A percentile compares a stretch with the other conserved stretches of the same genome.
phyloP scores from a whole-genome alignment of 2,888 invertebrate genomes.

The Synanthedon andrenaeformis region DNA sequence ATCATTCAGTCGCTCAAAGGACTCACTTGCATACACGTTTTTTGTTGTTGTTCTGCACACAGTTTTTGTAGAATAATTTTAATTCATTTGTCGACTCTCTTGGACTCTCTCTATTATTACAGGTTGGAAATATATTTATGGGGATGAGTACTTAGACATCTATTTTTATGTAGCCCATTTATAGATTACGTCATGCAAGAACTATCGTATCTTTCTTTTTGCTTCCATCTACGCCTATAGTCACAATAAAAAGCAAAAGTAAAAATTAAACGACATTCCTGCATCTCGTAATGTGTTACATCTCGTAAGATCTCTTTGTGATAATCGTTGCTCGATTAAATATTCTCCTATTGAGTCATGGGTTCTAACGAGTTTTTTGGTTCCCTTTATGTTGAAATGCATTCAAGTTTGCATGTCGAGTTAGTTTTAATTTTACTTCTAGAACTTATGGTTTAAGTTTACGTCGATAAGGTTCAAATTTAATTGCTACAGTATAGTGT shows the following conservation, averaged over 20 bases:
- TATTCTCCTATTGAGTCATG: slow-evolving; percentile 25
- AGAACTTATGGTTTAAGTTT: not conserved
- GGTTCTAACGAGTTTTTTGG: slow-evolving; percentile 23
- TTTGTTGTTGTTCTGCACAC: no score
- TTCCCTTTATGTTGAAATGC: slow-evolving; percentile 21
- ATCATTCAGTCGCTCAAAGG: no score
- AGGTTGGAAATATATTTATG: no score
- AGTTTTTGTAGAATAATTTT: no score
- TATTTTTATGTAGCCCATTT: no score
- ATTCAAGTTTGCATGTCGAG: slow-evolving; percentile 15
- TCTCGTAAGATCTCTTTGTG: slow-evolving; percentile 21
- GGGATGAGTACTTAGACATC: no score
- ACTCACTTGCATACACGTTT: no score
- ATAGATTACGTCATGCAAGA: no score
- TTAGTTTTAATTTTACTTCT: slow-evolving; percentile 8
- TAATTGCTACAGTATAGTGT: slow-evolving; percentile 1
- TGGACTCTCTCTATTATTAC: no score
- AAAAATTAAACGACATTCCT: slow-evolving; percentile 30
- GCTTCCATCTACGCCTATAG: slow-evolving; percentile 1
- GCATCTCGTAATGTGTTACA: slow-evolving; percentile 30
- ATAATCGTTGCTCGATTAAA: slow-evolving; percentile 13
- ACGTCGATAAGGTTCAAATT: slow-evolving; percentile 3
- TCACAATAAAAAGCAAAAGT: slow-evolving; percentile 21
- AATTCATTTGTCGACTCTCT: no score
- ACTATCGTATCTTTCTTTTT: no score